A percentile compares a stretch with the other conserved stretches of the same genome.
Conservation (phyloP, 2,797 vertebrate species). For the Channallabes apus region DNA sequence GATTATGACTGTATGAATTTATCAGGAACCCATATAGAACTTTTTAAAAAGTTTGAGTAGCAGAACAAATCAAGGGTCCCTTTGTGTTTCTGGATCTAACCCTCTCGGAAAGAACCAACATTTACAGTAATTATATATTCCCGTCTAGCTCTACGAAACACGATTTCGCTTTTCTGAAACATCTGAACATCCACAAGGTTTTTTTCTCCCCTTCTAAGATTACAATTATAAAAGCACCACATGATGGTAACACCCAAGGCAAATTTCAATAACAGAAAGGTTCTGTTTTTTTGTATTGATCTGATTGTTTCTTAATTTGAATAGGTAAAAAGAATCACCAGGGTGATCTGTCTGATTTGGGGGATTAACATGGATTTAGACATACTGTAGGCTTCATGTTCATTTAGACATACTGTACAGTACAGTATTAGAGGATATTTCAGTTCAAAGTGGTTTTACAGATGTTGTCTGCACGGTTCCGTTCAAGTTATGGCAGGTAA, state of each 20-base stretch:
- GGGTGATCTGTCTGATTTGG: background rate
- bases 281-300: background rate
- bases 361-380: background rate
- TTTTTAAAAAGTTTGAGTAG: background rate
- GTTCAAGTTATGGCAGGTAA: slow-evolving; percentile 32
- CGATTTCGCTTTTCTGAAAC: background rate
- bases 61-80: background rate
- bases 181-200: background rate
- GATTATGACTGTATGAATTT: background rate
- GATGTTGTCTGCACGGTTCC: slow-evolving; percentile 5
- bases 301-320: background rate
- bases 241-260: background rate
- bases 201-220: background rate
- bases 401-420: background rate
- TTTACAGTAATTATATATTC: background rate
- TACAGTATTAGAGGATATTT: background rate
- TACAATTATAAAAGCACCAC: background rate
- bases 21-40: too few species aligned
- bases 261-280: background rate
- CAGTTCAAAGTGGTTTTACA: slow-evolving; percentile 10
- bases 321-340: background rate
- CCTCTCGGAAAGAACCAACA: background rate
- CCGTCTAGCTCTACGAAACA: background rate
- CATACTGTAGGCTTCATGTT: background rate
- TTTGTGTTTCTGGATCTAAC: background rate